phyloP scores from a whole-genome alignment of 1,140 invertebrate species.

The Diorhabda carinulata region DNA sequence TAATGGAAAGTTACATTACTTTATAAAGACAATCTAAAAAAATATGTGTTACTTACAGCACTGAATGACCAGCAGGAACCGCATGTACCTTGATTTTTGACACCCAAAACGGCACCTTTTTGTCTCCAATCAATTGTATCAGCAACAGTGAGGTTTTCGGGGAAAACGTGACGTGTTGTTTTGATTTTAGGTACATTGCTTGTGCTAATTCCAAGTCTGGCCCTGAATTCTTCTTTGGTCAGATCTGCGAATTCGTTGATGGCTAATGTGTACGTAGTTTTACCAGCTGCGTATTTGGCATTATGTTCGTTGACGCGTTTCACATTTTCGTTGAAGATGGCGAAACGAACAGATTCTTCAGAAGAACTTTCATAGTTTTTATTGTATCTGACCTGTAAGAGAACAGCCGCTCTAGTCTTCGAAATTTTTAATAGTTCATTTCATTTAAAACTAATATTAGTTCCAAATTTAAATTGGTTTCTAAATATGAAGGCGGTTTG shows the following conservation, averaged over 20 bases:
- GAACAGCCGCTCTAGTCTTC: no score
- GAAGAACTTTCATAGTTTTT: neutral
- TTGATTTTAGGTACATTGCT: neutral
- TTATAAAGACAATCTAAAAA: neutral
- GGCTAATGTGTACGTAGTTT: neutral
- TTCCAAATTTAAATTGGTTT: no score
- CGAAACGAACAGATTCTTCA: neutral
- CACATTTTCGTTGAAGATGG: neutral
- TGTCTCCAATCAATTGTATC: neutral
- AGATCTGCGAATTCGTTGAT: slow-evolving; percentile 10
- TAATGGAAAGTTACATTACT: neutral
- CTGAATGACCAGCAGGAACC: no score
- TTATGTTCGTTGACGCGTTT: neutral
- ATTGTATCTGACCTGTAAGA: neutral
- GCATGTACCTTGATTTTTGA: no score
- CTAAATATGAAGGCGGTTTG: no score
- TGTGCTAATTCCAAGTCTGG: neutral
- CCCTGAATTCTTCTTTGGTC: slow-evolving; percentile 8
- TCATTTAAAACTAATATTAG: no score
- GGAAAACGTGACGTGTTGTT: neutral
- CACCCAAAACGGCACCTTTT: no score
- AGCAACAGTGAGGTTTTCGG: neutral
- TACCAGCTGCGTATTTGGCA: slow-evolving; percentile 5
- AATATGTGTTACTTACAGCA: neutral
- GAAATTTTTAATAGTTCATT: no score